A percentile compares a stretch with the other conserved stretches of the same genome.
Conservation (phyloP, 2,797 vertebrate species). For the Enteromius fasciolatus region DNA sequence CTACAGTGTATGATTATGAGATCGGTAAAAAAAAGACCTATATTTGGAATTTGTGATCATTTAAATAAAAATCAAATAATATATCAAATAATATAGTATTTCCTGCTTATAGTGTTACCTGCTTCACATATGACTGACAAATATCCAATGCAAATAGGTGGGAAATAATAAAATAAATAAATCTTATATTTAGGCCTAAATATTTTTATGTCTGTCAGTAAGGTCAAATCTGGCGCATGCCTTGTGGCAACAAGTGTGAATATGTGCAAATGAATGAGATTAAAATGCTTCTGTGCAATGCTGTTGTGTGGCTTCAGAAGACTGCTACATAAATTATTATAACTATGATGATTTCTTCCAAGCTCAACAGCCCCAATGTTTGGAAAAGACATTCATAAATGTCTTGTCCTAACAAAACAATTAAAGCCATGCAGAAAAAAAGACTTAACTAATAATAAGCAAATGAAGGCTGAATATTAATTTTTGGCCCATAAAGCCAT, state of each 20-base stretch:
- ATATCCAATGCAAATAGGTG: neutral
- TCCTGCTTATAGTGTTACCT: neutral
- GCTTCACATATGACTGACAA: neutral
- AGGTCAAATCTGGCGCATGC: neutral
- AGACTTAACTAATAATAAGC: neutral
- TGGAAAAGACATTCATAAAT: neutral
- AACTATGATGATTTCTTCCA: neutral
- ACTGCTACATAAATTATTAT: neutral
- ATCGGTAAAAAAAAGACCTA: neutral
- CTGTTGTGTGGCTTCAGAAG: neutral
- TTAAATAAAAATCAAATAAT: neutral
- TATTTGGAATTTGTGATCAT: neutral
- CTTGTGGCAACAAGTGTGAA: neutral
- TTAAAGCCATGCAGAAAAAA: neutral
- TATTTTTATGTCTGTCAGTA: neutral
- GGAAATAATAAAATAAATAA: neutral
- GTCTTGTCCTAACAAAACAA: neutral
- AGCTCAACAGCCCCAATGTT: too few species aligned
- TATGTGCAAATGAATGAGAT: neutral
- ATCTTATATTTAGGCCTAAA: neutral
- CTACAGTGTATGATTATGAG: neutral
- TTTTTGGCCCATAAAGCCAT: conserved; percentile 39
- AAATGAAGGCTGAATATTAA: neutral
- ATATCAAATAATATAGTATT: neutral
- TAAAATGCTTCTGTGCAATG: neutral